These are phyloP conservation scores for Rhagonycha lutea DNA, from an alignment of 2,888 invertebrate genomes.

Conservation along the genomic window DNA sequence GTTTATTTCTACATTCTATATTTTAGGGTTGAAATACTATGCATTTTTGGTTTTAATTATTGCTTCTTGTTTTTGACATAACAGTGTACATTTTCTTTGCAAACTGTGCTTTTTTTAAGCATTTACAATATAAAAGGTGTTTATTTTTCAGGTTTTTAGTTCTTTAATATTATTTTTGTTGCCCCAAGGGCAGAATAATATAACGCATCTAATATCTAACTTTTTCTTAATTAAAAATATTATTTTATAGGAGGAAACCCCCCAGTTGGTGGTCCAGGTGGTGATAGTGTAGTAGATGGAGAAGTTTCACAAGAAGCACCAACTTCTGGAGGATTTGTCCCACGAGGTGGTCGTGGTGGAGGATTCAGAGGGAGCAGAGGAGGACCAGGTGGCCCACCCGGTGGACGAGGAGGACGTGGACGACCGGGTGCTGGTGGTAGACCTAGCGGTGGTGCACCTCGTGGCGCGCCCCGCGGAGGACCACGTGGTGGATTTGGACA, in stretches of 20 bases:
- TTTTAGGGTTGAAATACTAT: too few relatives aligned
- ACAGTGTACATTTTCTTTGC: too few relatives aligned
- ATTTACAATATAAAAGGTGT: too few relatives aligned
- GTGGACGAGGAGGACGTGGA: constrained; percentile 21
- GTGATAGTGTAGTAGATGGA: constrained; percentile 8
- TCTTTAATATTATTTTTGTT: neutral
- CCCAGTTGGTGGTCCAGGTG: constrained; percentile 7
- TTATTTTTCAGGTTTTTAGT: neutral
- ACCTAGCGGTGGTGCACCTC: constrained; percentile 31
- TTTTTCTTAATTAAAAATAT: neutral
- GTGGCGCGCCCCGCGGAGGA: constrained; percentile 16
- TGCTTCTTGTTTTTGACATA: too few relatives aligned
- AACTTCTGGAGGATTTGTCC: constrained; percentile 26
- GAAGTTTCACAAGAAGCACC: constrained; percentile 31
- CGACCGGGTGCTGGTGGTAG: constrained; percentile 38
- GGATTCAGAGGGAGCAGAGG: constrained; percentile 20
- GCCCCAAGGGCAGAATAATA: neutral
- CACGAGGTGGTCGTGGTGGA: constrained; percentile 21
- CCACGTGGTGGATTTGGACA: constrained; percentile 19
- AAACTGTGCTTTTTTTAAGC: too few relatives aligned
- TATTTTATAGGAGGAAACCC: neutral
- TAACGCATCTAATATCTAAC: neutral
- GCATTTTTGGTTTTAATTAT: too few relatives aligned
- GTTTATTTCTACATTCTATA: too few relatives aligned
- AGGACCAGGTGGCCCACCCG: constrained; percentile 40